A percentile compares a stretch with the other conserved stretches of the same genome.
These are phyloP conservation scores for Eupeodes latifasciatus DNA, from an alignment of 2,888 invertebrate species.

Conservation along the genomic window DNA sequence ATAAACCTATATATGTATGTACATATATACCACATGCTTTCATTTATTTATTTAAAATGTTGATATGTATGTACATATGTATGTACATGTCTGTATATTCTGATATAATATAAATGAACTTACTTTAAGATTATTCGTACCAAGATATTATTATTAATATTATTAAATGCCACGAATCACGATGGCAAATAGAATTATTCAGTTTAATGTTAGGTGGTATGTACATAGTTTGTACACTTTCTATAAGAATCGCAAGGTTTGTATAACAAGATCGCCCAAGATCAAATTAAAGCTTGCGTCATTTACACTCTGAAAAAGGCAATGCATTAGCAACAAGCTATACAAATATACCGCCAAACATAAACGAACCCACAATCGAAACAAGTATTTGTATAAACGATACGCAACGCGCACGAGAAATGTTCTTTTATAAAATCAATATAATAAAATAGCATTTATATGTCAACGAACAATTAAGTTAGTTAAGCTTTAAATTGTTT, in stretches of 20 bases:
- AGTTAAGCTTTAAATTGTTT: conserved; percentile 42
- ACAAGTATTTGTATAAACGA: background rate
- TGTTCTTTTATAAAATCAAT: conserved; percentile 40
- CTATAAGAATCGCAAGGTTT: conserved; percentile 28
- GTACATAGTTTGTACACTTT: background rate
- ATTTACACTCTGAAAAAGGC: conserved; percentile 39
- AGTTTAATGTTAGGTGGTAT: background rate
- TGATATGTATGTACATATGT: too few species aligned
- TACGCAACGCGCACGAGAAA: conserved; percentile 8
- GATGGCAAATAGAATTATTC: conserved; percentile 28
- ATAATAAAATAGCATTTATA: conserved; percentile 26
- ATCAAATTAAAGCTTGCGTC: conserved; percentile 39
- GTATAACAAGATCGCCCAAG: conserved; percentile 35
- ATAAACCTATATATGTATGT: background rate
- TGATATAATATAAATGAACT: background rate
- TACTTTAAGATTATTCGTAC: conserved; percentile 9
- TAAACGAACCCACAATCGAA: conserved; percentile 31
- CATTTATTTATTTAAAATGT: background rate
- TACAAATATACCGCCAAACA: conserved; percentile 4
- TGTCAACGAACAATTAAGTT: conserved; percentile 40
- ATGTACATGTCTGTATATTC: background rate
- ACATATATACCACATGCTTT: background rate
- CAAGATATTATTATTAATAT: background rate
- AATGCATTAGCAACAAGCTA: conserved; percentile 32
- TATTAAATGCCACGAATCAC: conserved; percentile 34